Base-by-base conservation (phyloP, 2,888 invertebrate species). In the Diplazon laetatorius region DNA sequence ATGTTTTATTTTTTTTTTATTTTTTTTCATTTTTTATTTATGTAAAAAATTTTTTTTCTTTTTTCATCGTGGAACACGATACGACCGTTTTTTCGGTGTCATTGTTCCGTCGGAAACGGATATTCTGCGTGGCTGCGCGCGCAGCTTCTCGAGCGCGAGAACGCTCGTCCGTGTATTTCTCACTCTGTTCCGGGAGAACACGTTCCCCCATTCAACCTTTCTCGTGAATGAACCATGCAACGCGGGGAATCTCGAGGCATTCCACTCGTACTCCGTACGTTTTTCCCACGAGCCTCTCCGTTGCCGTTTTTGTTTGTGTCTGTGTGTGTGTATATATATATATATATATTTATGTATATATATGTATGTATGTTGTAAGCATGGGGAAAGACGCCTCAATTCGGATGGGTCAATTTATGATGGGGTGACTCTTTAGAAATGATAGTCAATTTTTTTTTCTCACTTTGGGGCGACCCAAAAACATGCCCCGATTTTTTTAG, bases 111-210 rank as follows among this genome's bases (percentile, higher is more conserved):
- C 37, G 35, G 5, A 25, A 14, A 46, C 3, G 20, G 20, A 55
- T n/a, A n/a, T 25, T 14, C 25, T 55, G 14, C 30, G 30, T 55
- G 10, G 8, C n/a, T n/a, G n/a, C n/a, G 55, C n/a, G 30, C 30
- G 9, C 16, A 8, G n/a, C n/a, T n/a, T n/a, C n/a, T n/a, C n/a
- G n/a, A n/a, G 37, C 37, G 37, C 37, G 37, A 37, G 25, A 25
- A 25, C 30, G 55, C 55, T 35, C 16, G 20, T n/a, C 46, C 78
- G 77, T 71, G 77, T 77, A 80, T 80, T 81, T 81, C 44, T 42
- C 52, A 46, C 44, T 50, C 35, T 62, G 59, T 20, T 25, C 60
- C 60, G 18, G 20, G 16, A 39, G 18, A n/a, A n/a, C n/a, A n/a
- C n/a, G n/a, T n/a, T n/a, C n/a, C 35, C 69, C 59, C 73, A 71